These are phyloP conservation scores for Pseudomyrmex dendroicus DNA, from an alignment of 1,140 invertebrate species.

Conservation along the genomic window DNA sequence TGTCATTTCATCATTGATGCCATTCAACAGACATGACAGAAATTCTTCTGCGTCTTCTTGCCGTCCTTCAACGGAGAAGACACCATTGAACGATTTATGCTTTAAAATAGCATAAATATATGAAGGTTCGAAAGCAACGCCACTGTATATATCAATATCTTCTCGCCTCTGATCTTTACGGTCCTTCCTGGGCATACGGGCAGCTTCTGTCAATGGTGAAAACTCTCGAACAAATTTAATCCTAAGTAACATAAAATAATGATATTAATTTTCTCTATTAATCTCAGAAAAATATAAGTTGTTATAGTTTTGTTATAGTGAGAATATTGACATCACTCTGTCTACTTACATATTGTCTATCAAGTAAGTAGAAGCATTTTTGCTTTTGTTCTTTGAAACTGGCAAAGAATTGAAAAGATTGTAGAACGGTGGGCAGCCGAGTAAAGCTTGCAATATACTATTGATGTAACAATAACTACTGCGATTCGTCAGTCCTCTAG, in stretches of 20 bases:
- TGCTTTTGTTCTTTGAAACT: constrained; percentile 83
- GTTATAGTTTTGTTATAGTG: too few species aligned
- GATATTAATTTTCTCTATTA: constrained; percentile 7
- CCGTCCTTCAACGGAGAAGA: constrained; percentile 90
- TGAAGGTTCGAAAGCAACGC: constrained; percentile 92
- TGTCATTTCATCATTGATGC: constrained; percentile 98
- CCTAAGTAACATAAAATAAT: constrained; percentile 77
- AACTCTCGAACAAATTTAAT: constrained; percentile 90
- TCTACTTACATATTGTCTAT: constrained; percentile 94
- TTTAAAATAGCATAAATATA: constrained; percentile 93
- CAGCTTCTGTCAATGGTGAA: constrained; percentile 86
- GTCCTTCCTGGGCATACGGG: constrained; percentile 85
- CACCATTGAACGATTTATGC: constrained; percentile 89
- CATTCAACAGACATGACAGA: constrained; percentile 95
- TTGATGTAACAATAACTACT: constrained; percentile 99
- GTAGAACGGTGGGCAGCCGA: constrained; percentile 97
- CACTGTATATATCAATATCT: constrained; percentile 84
- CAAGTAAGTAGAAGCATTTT: constrained; percentile 92
- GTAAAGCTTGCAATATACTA: constrained; percentile 94
- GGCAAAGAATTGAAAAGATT: constrained; percentile 92
- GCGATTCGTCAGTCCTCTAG: constrained; percentile 94
- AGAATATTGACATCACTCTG: background rate
- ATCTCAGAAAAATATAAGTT: too few species aligned
- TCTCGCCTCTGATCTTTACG: constrained; percentile 78
- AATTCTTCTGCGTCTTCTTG: constrained; percentile 99